Evolutionary conservation across 2,888 invertebrate genomes (phyloP).

Genomic region (Phrixothrix hirtus): DNA sequence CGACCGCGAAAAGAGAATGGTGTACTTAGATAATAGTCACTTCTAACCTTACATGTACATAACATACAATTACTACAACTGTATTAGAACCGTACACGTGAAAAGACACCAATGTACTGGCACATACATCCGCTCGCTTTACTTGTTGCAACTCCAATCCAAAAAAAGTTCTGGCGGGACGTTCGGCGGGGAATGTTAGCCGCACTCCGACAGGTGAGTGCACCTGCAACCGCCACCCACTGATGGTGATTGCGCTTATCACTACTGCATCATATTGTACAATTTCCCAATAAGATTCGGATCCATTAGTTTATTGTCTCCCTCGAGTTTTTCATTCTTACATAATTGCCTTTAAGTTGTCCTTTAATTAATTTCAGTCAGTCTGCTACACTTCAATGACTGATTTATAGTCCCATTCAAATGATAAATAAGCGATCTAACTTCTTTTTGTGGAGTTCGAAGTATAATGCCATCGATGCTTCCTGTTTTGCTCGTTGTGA

Average conservation of each 20-base stretch:
- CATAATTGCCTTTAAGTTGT: too few relatives aligned
- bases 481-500: too few relatives aligned
- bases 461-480: too few relatives aligned
- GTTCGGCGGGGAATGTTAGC: slow-evolving; percentile 29
- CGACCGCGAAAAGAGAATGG: slow-evolving; percentile 24
- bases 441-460: too few relatives aligned
- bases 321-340: too few relatives aligned
- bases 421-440: too few relatives aligned
- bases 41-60: slow-evolving; percentile 20
- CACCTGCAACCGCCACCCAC: slow-evolving; percentile 33
- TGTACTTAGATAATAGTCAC: slow-evolving; percentile 15
- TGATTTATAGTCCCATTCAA: too few relatives aligned
- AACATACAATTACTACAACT: slow-evolving; percentile 14
- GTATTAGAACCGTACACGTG: slow-evolving; percentile 25
- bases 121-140: slow-evolving; percentile 25
- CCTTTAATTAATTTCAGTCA: too few relatives aligned
- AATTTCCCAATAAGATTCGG: neutral
- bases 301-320: too few relatives aligned
- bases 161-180: slow-evolving; percentile 28
- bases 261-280: slow-evolving; percentile 28
- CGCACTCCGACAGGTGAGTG: slow-evolving; percentile 32
- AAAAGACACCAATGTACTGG: slow-evolving; percentile 26
- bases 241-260: slow-evolving; percentile 27
- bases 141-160: slow-evolving; percentile 22
- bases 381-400: too few relatives aligned